Base-by-base conservation (phyloP, 37 sponge, comb jelly and placozoan species). In the Agelas oroides region DNA sequence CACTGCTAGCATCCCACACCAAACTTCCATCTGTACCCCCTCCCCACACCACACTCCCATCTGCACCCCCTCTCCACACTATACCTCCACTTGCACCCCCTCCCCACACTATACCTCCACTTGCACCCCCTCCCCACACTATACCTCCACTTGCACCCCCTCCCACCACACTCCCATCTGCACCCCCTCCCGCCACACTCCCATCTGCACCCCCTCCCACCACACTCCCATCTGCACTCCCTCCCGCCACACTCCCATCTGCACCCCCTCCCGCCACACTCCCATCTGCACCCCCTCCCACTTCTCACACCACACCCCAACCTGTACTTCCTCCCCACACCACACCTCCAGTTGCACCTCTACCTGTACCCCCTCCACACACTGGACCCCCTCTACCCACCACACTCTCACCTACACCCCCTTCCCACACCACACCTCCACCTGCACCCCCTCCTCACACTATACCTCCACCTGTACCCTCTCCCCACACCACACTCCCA, bases 251-350 rank as follows among this genome's bases (percentile, higher is more conserved):
- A 77, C 13, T 5, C 33, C 39, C 18, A 75, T 35, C 59, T 20
- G 1, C 59, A 23, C 18, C 55, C 21, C 76, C 59, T 5, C 32
- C 64, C 39, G 1, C 63, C 1, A 15, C 34, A 2, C 24, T 31
- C n/a, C 11, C 27, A 17, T 12, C 46, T 46, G 6, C 3, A 33
- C 35, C 31, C 33, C 33, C 28, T 2, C 21, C 8, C 71, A 35
- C 30, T 19, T 36, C 71, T 39, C 71, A 70, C 71, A 11, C 30
- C 39, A n/a, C n/a, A n/a, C n/a, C 24, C 66, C 66, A 65, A 30
- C 27, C 24, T 64, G n/a, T 30, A 11, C 15, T 14, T 39, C 71
- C 30, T 19, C 30, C 71, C 71, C 71, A 70, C 71, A 11, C 30
- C 39, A n/a, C 59, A 76, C 5, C 8, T 59, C 23, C 28, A 53